A percentile compares a stretch with the other conserved stretches of the same genome.
These are phyloP conservation scores for Platichthys flesus DNA, from an alignment of 2,113 vertebrate species.

Conservation along the genomic window DNA sequence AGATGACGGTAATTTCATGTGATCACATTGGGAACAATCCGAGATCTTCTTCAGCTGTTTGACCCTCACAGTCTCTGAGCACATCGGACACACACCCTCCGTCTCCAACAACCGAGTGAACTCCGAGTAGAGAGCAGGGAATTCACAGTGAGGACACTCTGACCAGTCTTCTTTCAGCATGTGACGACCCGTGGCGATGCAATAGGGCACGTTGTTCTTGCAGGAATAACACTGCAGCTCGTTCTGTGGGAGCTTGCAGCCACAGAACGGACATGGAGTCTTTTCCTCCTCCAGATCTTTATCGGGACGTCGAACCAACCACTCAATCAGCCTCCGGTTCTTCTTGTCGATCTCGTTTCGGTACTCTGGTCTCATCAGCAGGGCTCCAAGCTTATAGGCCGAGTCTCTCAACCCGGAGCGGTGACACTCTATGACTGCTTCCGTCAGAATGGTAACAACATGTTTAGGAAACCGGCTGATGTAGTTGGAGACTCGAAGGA, in stretches of 20 bases:
- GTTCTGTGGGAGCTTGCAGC: conserved; percentile 89
- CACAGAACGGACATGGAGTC: conserved; percentile 90
- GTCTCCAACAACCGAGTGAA: conserved; percentile 81
- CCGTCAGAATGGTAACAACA: conserved; percentile 95
- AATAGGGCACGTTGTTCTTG: conserved; percentile 96
- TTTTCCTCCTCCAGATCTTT: conserved; percentile 90
- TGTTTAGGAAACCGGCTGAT: conserved; percentile 98
- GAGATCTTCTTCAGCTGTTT: too few relatives aligned
- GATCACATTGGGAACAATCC: too few relatives aligned
- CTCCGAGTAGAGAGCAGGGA: conserved; percentile 92
- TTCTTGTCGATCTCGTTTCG: conserved; percentile 91
- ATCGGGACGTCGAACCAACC: conserved; percentile 91
- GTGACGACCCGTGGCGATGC: conserved; percentile 95
- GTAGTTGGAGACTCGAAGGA: conserved; percentile 96
- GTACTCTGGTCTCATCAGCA: conserved; percentile 97
- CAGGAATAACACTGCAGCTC: conserved; percentile 93
- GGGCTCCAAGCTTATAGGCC: conserved; percentile 91
- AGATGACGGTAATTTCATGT: too few relatives aligned
- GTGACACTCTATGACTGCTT: conserved; percentile 94
- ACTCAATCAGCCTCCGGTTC: conserved; percentile 96
- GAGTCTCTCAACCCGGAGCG: conserved; percentile 93
- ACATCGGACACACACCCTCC: too few relatives aligned
- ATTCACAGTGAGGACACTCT: conserved; percentile 91
- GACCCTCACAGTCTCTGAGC: too few relatives aligned
- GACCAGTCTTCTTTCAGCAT: conserved; percentile 96